A percentile compares a stretch with the other conserved stretches of the same genome.
These are phyloP conservation scores for Dryobotodes eremita DNA, from an alignment of 2,888 invertebrate species.

Conservation along the genomic window DNA sequence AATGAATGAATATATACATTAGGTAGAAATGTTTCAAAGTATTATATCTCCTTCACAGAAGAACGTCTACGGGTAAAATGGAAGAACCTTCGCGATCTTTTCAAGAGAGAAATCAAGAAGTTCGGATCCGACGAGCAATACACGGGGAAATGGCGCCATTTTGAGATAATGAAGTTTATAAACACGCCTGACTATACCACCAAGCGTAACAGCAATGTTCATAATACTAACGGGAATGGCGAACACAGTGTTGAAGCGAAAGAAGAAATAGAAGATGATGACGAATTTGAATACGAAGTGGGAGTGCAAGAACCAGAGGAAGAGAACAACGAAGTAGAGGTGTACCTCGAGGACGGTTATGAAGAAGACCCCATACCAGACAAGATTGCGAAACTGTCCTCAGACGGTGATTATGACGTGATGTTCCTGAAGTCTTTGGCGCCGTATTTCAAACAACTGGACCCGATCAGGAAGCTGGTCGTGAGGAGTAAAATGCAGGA, in stretches of 20 bases:
- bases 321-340: constrained; percentile 49
- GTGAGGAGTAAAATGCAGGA: constrained; percentile 81
- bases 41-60: constrained; percentile 69
- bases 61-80: constrained; percentile 74
- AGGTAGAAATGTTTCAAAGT: not conserved
- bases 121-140: constrained; percentile 65
- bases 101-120: constrained; percentile 72
- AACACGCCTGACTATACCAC: not conserved
- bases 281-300: constrained; percentile 46
- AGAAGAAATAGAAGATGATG: constrained; percentile 36
- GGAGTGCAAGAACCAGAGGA: constrained; percentile 33
- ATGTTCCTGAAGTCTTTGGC: constrained; percentile 80
- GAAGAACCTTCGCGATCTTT: constrained; percentile 79
- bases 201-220: not conserved
- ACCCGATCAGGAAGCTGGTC: constrained; percentile 77
- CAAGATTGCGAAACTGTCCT: constrained; percentile 53
- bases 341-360: constrained; percentile 45
- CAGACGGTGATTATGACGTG: constrained; percentile 75
- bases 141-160: constrained; percentile 76
- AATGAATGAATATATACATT: not conserved
- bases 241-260: constrained; percentile 47
- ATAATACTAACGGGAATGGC: constrained; percentile 8
- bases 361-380: constrained; percentile 66
- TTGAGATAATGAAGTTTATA: constrained; percentile 72
- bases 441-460: constrained; percentile 77